A percentile compares a stretch with the other conserved stretches of the same genome.
Conservation (phyloP, 2,888 invertebrate species). For the Tiphia femorata region DNA sequence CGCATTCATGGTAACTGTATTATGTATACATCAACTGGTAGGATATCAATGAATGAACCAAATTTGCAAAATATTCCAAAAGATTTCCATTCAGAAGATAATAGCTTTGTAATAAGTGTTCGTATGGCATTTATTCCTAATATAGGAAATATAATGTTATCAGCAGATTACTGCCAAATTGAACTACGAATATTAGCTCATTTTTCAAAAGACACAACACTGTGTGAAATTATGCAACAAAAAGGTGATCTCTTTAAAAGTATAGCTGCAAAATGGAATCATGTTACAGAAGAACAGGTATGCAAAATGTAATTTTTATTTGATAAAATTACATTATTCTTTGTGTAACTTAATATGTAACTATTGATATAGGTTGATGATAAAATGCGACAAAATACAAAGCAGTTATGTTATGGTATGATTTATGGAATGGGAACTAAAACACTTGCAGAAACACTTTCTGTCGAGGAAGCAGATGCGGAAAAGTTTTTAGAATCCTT, state of each 20-base stretch:
- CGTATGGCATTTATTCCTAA: slow-evolving; percentile 79
- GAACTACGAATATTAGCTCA: slow-evolving; percentile 95
- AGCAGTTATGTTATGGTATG: slow-evolving; percentile 95
- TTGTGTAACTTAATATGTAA: not conserved
- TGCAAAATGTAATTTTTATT: slow-evolving; percentile 22
- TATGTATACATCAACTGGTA: slow-evolving; percentile 81
- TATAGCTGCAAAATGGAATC: slow-evolving; percentile 89
- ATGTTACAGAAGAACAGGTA: slow-evolving; percentile 75
- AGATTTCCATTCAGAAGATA: slow-evolving; percentile 76
- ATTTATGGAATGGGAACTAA: slow-evolving; percentile 96
- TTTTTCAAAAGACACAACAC: slow-evolving; percentile 81
- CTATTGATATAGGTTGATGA: slow-evolving; percentile 75
- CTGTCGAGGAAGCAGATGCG: slow-evolving; percentile 85
- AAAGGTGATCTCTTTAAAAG: slow-evolving; percentile 85
- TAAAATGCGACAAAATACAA: slow-evolving; percentile 86
- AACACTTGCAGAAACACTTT: slow-evolving; percentile 83
- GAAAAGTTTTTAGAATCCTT: slow-evolving; percentile 84
- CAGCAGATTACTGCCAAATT: slow-evolving; percentile 97
- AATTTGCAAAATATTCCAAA: slow-evolving; percentile 93
- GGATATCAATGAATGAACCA: slow-evolving; percentile 93
- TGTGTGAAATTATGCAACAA: slow-evolving; percentile 77
- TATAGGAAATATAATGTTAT: slow-evolving; percentile 77
- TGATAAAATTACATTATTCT: not conserved
- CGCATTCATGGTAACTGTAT: slow-evolving; percentile 79
- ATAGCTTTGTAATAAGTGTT: slow-evolving; percentile 70